Evolutionary conservation across 2,888 invertebrate genomes (phyloP), one percentile per base, ranked within the genome.

Genomic region (Campoplex nolae): DNA sequence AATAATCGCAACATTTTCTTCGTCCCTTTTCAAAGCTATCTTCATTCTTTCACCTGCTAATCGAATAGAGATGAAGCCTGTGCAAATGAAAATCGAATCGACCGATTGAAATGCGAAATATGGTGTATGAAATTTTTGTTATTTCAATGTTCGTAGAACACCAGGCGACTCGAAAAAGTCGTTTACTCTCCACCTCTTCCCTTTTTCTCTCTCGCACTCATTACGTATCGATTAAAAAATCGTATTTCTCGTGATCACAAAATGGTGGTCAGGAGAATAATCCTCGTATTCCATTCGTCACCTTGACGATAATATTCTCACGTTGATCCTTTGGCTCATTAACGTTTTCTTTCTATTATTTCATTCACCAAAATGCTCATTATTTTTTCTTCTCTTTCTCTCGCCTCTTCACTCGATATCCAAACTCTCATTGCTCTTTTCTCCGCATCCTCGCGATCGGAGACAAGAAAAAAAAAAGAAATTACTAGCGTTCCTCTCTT

Each of bases 401-500:
- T 84, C 73, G 67, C 67, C 78, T 85, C 56, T 23, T 80, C 78
- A 32, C 32, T 62, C 32, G 28, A 62, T 32, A 7, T 75, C 2
- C 6, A 56, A 78, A 58, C 74, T 68, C 70, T 62, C 35, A 77
- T 65, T 56, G 51, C 56, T 54, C 65, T 73, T n/a, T 75, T 13
- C 42, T 38, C 73, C 67, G 45, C 82, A 77, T 84, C 71, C 84
- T 78, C 78, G 80, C 62, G 62, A 48, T 82, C 58, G 62, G 67
- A 54, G 74, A 78, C 58, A 8, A 67, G 81, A 82, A 58, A 70
- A 86, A 86, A 81, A 87, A 71, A 79, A 84, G 80, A 62, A 87
- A 77, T 80, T 74, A 91, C 90, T 92, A 92, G 88, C 89, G 89
- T 88, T 91, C 90, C 87, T 91, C 88, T 90, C 87, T 89, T 88